phyloP scores from a whole-genome alignment of 2,113 vertebrate species.

The Cyprinus carpio region DNA sequence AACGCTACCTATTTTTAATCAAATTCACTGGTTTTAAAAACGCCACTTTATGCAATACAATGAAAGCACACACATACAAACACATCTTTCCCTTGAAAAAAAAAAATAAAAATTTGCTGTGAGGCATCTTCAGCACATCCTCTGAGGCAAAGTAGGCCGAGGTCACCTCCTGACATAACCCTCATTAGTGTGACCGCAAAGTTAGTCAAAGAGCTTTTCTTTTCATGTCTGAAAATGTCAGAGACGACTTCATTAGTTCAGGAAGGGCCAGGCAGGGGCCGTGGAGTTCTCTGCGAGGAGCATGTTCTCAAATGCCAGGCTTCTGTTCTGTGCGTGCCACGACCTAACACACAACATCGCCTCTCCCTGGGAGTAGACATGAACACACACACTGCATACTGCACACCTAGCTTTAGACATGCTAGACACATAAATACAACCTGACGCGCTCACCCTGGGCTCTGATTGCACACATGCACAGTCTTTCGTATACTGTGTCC shows the following conservation, averaged over 20 bases:
- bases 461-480: neutral
- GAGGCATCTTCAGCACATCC: slow-evolving; percentile 17
- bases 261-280: slow-evolving; percentile 43
- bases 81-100: neutral
- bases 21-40: neutral
- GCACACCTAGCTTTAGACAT: neutral
- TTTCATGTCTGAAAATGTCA: slow-evolving; percentile 50
- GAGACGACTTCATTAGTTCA: slow-evolving; percentile 55
- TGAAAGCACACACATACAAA: neutral
- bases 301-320: slow-evolving; percentile 55
- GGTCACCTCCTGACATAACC: slow-evolving; percentile 48
- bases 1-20: neutral
- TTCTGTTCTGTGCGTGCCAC: slow-evolving; percentile 48
- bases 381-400: slow-evolving; percentile 9
- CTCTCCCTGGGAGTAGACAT: slow-evolving; percentile 23
- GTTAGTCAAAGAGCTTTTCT: slow-evolving; percentile 34
- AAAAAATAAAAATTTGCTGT: neutral
- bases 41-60: neutral
- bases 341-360: slow-evolving; percentile 37
- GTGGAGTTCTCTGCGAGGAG: slow-evolving; percentile 29
- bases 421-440: slow-evolving; percentile 12
- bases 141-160: slow-evolving; percentile 28
- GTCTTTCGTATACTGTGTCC: neutral
- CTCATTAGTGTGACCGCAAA: slow-evolving; percentile 51
- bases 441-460: slow-evolving; percentile 2